Evolutionary conservation across 2,113 vertebrate species (phyloP).

Genomic region (Sterrhoptilus dennistouni): DNA sequence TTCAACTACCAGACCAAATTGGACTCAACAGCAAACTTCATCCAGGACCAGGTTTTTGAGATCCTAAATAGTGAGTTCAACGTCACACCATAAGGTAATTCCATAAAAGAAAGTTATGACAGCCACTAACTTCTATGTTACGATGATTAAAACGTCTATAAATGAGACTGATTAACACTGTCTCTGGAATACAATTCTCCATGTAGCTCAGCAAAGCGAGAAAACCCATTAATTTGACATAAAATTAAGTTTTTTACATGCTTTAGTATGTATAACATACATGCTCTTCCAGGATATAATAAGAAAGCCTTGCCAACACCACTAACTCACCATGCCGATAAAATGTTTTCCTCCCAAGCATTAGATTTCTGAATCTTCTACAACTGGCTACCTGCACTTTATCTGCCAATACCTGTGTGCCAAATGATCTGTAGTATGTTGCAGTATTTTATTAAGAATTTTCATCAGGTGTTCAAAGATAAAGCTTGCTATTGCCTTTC

Average conservation of each 20-base stretch:
- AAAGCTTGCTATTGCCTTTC: neutral
- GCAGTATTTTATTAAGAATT: neutral
- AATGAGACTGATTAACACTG: neutral
- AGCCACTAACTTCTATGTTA: neutral
- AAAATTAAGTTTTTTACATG: neutral
- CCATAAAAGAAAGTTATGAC: neutral
- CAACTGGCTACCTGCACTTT: neutral
- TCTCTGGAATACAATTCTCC: neutral
- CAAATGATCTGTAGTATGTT: neutral
- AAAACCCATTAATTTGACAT: neutral
- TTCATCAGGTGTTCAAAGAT: neutral
- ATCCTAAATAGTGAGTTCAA: neutral
- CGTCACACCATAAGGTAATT: neutral
- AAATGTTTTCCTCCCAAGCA: neutral
- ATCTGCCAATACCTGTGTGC: accelerated
- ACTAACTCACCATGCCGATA: neutral
- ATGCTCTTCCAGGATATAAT: neutral
- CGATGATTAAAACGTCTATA: neutral
- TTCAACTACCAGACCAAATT: neutral
- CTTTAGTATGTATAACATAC: neutral
- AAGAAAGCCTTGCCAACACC: neutral
- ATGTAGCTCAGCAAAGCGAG: neutral
- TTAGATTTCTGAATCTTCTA: neutral
- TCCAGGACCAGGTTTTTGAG: neutral
- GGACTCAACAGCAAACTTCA: neutral